phyloP scores from a whole-genome alignment of 2,113 vertebrate genomes.

The Ctenomys sociabilis region DNA sequence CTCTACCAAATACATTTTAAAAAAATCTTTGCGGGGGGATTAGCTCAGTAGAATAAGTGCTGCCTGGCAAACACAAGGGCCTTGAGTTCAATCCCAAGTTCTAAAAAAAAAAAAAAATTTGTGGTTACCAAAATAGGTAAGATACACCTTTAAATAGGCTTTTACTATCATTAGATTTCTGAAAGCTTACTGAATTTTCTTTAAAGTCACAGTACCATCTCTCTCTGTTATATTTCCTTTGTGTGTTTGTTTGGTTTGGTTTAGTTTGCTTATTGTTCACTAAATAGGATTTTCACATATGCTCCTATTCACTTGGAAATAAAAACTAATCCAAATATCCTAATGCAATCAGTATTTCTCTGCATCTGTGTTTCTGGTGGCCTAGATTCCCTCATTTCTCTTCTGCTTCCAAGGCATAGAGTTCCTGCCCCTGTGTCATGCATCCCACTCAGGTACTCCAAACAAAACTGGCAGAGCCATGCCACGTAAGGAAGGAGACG shows the following conservation, averaged over 20 bases:
- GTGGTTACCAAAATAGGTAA: conserved; percentile 51
- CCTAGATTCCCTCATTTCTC: neutral
- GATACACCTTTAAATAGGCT: conserved; percentile 55
- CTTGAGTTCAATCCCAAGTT: too few species aligned
- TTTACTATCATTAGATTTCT: conserved; percentile 16
- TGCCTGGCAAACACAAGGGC: too few species aligned
- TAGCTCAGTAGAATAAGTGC: too few species aligned
- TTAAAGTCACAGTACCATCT: neutral
- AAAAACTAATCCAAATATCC: neutral
- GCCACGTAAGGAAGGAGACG: neutral
- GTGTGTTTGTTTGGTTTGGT: neutral
- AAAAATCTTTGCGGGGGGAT: too few species aligned
- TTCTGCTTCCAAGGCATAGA: neutral
- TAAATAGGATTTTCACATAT: neutral
- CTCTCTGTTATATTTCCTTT: neutral
- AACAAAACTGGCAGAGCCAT: neutral
- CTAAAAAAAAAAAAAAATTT: conserved; percentile 31
- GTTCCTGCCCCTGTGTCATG: neutral
- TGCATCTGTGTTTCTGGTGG: neutral
- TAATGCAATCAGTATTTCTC: neutral
- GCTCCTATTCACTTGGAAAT: neutral
- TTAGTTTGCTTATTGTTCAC: neutral
- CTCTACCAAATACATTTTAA: neutral
- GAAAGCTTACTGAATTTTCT: conserved; percentile 19
- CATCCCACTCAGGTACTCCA: neutral